A percentile compares a stretch with the other conserved stretches of the same genome.
Evolutionary conservation across 2,888 invertebrate genomes (phyloP).

Genomic region (Micoletzkya japonica): DNA sequence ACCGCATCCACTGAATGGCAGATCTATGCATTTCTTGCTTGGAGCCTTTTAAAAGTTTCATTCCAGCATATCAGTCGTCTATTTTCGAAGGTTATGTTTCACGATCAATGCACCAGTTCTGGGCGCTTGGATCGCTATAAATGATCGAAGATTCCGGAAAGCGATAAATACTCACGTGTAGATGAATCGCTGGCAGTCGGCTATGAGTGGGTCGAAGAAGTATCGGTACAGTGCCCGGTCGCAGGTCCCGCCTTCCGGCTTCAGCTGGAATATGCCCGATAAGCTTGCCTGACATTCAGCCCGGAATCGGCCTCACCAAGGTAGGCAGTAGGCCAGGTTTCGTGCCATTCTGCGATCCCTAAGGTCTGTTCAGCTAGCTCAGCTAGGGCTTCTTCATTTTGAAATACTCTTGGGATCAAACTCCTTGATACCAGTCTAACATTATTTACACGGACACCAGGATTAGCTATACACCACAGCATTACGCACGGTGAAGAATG

Average conservation of each 20-base stretch:
- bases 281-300: too few species aligned
- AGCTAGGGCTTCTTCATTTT: too few species aligned
- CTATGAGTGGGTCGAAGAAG: conserved; percentile 51
- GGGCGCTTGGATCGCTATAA: neutral
- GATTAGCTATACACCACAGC: too few species aligned
- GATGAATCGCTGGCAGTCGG: conserved; percentile 54
- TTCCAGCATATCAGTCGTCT: neutral
- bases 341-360: too few species aligned
- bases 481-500: too few species aligned
- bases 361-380: too few species aligned
- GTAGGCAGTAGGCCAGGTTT: too few species aligned
- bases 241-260: conserved; percentile 53
- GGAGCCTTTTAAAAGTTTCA: neutral
- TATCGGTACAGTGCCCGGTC: conserved; percentile 52
- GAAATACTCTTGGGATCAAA: too few species aligned
- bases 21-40: neutral
- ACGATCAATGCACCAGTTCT: too few species aligned
- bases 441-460: too few species aligned
- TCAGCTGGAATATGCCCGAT: conserved; percentile 41
- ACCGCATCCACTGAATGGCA: conserved; percentile 45
- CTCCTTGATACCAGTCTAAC: too few species aligned
- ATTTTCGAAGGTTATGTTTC: neutral
- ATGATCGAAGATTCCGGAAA: neutral
- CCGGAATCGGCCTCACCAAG: too few species aligned
- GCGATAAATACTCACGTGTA: conserved; percentile 47